Evolutionary conservation across 2,888 invertebrate genomes (phyloP).

Genomic region (Keiferia lycopersicella): DNA sequence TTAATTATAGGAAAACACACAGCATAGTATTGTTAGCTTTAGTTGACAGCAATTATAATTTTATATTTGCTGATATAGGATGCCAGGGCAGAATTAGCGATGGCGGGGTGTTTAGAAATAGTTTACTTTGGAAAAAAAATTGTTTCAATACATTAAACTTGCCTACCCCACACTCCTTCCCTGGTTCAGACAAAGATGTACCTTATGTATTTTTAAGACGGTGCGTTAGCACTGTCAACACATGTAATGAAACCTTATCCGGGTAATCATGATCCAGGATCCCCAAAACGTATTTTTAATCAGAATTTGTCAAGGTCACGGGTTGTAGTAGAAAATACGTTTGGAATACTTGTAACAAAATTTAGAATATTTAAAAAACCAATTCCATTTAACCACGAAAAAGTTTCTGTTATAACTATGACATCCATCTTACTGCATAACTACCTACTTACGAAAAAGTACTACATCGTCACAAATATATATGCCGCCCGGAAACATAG

Average conservation of each 20-base stretch:
- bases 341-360: constrained; percentile 33
- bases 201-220: too few relatives aligned
- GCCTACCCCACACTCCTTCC: constrained; percentile 32
- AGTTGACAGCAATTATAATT: constrained; percentile 35
- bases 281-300: too few relatives aligned
- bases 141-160: constrained; percentile 21
- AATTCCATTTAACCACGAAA: constrained; percentile 31
- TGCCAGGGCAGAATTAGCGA: constrained; percentile 36
- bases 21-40: constrained; percentile 35
- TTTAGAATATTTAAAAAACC: constrained; percentile 33
- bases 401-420: constrained; percentile 31
- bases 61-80: constrained; percentile 34
- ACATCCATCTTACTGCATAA: constrained; percentile 34
- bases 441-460: constrained; percentile 36
- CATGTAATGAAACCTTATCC: too few relatives aligned
- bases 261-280: too few relatives aligned
- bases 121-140: constrained; percentile 31
- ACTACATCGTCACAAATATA: constrained; percentile 33
- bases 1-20: constrained; percentile 31
- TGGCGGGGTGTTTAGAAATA: constrained; percentile 33
- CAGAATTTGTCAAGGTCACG: too few relatives aligned
- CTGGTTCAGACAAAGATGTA: constrained; percentile 28
- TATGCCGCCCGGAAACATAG: constrained; percentile 37
- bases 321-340: constrained; percentile 37
- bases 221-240: too few relatives aligned